These are phyloP conservation scores for Smutsia gigantea DNA, from an alignment of 2,797 vertebrate genomes.

Conservation along the genomic window DNA sequence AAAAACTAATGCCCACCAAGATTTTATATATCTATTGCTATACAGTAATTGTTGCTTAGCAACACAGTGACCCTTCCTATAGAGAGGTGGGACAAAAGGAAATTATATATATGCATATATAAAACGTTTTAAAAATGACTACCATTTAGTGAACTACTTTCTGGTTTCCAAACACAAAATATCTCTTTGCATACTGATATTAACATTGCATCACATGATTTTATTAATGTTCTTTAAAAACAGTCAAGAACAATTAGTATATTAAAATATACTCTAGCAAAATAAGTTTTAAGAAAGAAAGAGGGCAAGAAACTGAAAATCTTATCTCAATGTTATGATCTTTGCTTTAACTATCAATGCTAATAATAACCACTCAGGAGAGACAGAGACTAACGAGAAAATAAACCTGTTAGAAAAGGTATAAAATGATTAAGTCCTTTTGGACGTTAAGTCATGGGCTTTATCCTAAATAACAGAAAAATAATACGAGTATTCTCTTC, in stretches of 20 bases:
- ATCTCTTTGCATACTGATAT: background rate
- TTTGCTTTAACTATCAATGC: background rate
- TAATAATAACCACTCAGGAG: background rate
- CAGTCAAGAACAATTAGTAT: background rate
- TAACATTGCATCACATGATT: background rate
- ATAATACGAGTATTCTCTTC: background rate
- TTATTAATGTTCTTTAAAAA: slow-evolving; percentile 31
- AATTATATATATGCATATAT: background rate
- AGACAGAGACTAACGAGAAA: background rate
- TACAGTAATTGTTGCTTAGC: background rate
- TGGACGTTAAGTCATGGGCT: background rate
- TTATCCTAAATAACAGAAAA: background rate
- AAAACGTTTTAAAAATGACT: background rate
- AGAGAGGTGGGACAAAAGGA: background rate
- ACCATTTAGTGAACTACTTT: background rate
- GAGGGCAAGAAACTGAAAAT: background rate
- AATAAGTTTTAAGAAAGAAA: background rate
- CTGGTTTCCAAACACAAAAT: background rate
- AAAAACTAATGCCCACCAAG: background rate
- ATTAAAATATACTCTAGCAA: background rate
- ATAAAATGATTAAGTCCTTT: background rate
- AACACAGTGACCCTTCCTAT: background rate
- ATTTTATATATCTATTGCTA: background rate
- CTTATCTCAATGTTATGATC: background rate
- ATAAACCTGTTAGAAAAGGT: background rate